Conservation (phyloP, 2,888 invertebrate species). For the Drosophila subsilvestris region DNA sequence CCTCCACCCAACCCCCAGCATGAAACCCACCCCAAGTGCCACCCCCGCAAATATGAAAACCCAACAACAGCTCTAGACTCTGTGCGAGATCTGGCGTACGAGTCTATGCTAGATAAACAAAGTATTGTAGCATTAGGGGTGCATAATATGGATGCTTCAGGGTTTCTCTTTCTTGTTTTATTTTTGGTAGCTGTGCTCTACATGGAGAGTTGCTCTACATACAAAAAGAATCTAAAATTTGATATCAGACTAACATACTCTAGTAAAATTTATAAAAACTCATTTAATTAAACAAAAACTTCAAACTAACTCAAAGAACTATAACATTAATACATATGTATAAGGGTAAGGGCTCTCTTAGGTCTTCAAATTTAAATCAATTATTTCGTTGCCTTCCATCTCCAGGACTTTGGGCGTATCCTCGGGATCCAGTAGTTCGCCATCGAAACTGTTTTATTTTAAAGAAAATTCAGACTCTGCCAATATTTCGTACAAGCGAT, state of each 20-base stretch:
- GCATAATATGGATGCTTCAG: conserved; percentile 47
- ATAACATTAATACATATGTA: background rate
- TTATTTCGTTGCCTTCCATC: conserved; percentile 81
- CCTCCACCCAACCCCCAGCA: conserved; percentile 26
- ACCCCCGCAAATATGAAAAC: conserved; percentile 24
- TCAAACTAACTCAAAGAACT: background rate
- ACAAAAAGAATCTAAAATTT: background rate
- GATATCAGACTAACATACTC: no score
- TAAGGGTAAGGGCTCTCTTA: background rate
- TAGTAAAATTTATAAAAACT: no score
- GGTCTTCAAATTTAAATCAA: conserved; percentile 67
- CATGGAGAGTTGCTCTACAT: conserved; percentile 11
- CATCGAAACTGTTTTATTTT: conserved; percentile 74
- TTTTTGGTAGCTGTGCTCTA: conserved; percentile 52
- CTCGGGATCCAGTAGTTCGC: conserved; percentile 72
- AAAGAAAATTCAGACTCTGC: background rate
- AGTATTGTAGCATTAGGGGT: conserved; percentile 56
- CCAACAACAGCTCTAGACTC: conserved; percentile 44
- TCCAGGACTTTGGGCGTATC: conserved; percentile 79
- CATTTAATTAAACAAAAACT: background rate
- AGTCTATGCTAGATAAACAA: conserved; percentile 70
- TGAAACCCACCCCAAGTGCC: conserved; percentile 16
- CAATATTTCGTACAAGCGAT: background rate
- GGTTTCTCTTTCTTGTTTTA: background rate
- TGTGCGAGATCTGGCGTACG: conserved; percentile 43